phyloP scores from a whole-genome alignment of 2,888 invertebrate genomes.

The Empis livida region DNA sequence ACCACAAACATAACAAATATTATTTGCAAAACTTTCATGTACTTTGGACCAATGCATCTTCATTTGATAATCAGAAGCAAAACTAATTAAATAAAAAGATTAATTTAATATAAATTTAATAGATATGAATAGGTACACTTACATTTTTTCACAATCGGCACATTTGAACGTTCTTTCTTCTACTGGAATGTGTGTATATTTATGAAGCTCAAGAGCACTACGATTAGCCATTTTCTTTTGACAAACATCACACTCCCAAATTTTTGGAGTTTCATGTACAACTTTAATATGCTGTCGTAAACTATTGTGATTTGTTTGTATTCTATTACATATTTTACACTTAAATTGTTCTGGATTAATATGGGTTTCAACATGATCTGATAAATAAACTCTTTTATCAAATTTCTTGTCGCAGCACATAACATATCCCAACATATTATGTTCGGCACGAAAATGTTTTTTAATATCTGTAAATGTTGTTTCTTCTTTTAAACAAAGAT shows the following conservation, averaged over 20 bases:
- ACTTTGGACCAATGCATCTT: constrained; percentile 25
- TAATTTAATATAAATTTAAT: constrained; percentile 1
- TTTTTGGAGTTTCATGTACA: constrained; percentile 21
- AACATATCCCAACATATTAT: constrained; percentile 25
- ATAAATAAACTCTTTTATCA: constrained; percentile 23
- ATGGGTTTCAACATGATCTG: constrained; percentile 29
- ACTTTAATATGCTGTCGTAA: constrained; percentile 22
- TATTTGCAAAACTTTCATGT: constrained; percentile 25
- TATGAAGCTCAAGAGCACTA: constrained; percentile 23
- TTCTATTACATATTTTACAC: constrained; percentile 23
- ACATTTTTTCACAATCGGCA: constrained; percentile 24
- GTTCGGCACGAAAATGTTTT: constrained; percentile 20
- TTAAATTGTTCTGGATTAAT: constrained; percentile 29
- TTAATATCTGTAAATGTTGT: constrained; percentile 21
- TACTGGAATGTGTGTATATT: constrained; percentile 25
- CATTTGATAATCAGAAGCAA: constrained; percentile 23
- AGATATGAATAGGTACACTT: constrained; percentile 8
- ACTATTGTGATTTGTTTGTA: constrained; percentile 22
- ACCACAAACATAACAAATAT: constrained; percentile 30
- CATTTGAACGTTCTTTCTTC: constrained; percentile 24
- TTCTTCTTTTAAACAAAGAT: constrained; percentile 20
- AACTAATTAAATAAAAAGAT: constrained; percentile 14
- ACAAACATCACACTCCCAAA: constrained; percentile 26
- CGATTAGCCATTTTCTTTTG: constrained; percentile 25
- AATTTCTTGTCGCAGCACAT: constrained; percentile 29